Base-by-base conservation (phyloP, 2,797 vertebrate genomes). In the Allobates femoralis region DNA sequence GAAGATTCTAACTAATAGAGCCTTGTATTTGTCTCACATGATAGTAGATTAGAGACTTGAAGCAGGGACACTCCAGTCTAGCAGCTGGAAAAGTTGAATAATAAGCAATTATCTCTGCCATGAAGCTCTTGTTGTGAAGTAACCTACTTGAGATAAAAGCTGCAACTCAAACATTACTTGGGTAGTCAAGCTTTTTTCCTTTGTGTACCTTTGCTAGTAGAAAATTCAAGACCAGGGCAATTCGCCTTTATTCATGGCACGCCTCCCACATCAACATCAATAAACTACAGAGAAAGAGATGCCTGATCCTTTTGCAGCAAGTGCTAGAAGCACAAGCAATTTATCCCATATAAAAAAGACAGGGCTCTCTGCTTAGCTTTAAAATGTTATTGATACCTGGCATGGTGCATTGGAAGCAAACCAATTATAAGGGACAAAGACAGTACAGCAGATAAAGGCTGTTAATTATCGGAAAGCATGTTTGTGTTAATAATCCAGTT, bases 41-140 rank as follows among this genome's bases (percentile, higher is more conserved):
- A 82, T 71, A 56, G 30, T 56, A 21, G 21, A 78, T 85, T 53
- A 83, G 41, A 64, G 41, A 30, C n/a, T 64, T 26, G 51, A 79
- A 79, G 75, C 62, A 78, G 51, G 62, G 75, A 67, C 75, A 12
- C n/a, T 21, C 62, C 41, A 26, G 50, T 30, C 34, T 60, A 46
- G 50, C 64, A 79, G 64, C 60, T 64, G 34, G 84, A 14, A 71
- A 79, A 85, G 60, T 28, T 73, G 84, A 85, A 85, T 85, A 79
- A 79, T 79, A 78, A 85, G 75, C 53, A 85, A 85, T 85, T 85
- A 85, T 85, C 84, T 71, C 51, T 79, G 64, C 71, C 62, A 69
- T 37, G 30, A 84, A 34, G 50, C 58, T 56, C 83, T 78, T 78
- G 74, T 55, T 37, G 26, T 74, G 46, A 46, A 67, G 74, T 85